A percentile compares a stretch with the other conserved stretches of the same genome.
Evolutionary conservation across 2,888 invertebrate species (phyloP).

Genomic region (Cactoblastis cactorum): DNA sequence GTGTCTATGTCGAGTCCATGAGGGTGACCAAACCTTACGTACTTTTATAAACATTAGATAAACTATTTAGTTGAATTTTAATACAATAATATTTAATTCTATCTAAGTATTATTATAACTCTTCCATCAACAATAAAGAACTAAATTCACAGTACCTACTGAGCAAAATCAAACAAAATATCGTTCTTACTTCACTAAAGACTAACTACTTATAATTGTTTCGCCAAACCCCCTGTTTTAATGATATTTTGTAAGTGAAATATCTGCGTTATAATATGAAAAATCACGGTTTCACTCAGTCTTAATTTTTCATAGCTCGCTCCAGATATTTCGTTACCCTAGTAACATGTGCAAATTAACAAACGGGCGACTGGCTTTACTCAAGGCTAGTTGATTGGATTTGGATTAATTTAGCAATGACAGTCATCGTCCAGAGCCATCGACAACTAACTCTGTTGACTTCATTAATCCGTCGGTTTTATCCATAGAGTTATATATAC

Average conservation of each 20-base stretch:
- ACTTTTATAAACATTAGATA: neutral
- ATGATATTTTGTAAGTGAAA: no score
- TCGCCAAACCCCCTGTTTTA: no score
- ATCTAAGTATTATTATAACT: no score
- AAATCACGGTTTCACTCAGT: no score
- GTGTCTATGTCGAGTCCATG: conserved; percentile 18
- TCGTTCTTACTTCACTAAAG: no score
- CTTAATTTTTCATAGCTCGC: no score
- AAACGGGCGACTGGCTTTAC: conserved; percentile 16
- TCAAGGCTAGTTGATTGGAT: conserved; percentile 5
- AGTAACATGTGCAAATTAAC: conserved; percentile 27
- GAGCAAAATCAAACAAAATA: no score
- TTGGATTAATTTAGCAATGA: conserved; percentile 3
- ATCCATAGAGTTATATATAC: neutral
- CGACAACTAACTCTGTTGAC: neutral
- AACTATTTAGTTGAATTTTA: neutral
- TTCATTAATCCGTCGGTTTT: neutral
- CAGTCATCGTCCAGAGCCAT: neutral
- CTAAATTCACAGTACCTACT: no score
- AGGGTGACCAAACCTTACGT: neutral
- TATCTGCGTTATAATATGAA: no score
- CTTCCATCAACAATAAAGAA: no score
- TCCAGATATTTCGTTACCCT: neutral
- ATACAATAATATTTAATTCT: no score
- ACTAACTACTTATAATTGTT: no score